Percentiles rank a stretch among this genome's conserved stretches.
Evolutionary conservation across 2,888 invertebrate species (phyloP).

Genomic region (Melinaea menophilus): DNA sequence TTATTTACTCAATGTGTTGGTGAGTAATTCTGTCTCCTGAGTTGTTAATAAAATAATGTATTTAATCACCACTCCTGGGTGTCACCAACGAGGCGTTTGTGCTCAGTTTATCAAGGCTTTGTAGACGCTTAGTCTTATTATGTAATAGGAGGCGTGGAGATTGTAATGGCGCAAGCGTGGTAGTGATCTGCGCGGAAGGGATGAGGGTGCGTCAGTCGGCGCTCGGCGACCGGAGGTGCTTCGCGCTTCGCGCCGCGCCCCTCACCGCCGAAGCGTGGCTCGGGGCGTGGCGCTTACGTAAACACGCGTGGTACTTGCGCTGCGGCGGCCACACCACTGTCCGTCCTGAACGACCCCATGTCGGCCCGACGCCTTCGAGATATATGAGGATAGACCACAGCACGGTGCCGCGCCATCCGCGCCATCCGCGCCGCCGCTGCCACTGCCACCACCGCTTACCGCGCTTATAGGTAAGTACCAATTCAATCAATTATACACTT

Average conservation of each 20-base stretch:
- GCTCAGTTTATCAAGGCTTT: slow-evolving; percentile 40
- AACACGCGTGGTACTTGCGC: slow-evolving; percentile 68
- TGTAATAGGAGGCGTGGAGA: slow-evolving; percentile 63
- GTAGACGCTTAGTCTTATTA: slow-evolving; percentile 58
- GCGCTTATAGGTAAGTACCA: slow-evolving; percentile 67
- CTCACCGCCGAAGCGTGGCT: slow-evolving; percentile 72
- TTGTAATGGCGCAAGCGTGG: slow-evolving; percentile 64
- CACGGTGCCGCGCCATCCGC: slow-evolving; percentile 50
- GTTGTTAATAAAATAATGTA: slow-evolving; percentile 7
- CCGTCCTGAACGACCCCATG: slow-evolving; percentile 73
- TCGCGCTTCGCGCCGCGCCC: slow-evolving; percentile 74
- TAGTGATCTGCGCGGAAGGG: slow-evolving; percentile 42
- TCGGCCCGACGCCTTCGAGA: slow-evolving; percentile 66
- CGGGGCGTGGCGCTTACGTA: slow-evolving; percentile 79
- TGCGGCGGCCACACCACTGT: slow-evolving; percentile 67
- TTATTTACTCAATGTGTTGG: too few relatives aligned
- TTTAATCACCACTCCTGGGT: slow-evolving; percentile 16
- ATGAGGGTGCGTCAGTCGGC: slow-evolving; percentile 70
- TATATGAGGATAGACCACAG: slow-evolving; percentile 63
- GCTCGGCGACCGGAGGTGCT: slow-evolving; percentile 73
- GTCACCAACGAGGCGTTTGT: slow-evolving; percentile 26
- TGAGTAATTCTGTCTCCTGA: neutral
- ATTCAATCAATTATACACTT: slow-evolving; percentile 1
- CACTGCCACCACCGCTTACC: slow-evolving; percentile 61
- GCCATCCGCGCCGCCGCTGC: slow-evolving; percentile 56